A percentile compares a stretch with the other conserved stretches of the same genome.
These are phyloP conservation scores for Tipula confusa DNA, from an alignment of 2,888 invertebrate genomes.

Conservation along the genomic window DNA sequence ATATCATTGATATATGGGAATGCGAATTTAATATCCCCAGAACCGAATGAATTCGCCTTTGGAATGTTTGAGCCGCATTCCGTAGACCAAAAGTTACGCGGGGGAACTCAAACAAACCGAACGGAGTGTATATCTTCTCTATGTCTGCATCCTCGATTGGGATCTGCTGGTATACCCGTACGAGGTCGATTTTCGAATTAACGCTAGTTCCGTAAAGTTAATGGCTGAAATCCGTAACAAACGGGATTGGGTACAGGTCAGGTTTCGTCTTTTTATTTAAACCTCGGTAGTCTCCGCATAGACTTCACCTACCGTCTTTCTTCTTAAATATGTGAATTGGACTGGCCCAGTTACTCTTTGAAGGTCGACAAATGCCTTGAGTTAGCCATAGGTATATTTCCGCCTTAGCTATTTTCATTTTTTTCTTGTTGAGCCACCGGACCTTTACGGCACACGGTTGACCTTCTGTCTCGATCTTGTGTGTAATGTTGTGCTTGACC, in stretches of 20 bases:
- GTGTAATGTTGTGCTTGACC: too few species aligned
- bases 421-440: not conserved
- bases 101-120: too few species aligned
- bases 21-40: too few species aligned
- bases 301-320: constrained; percentile 15
- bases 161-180: too few species aligned
- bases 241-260: not conserved
- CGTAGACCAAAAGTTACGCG: too few species aligned
- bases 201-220: too few species aligned
- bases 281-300: constrained; percentile 7
- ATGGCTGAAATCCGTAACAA: not conserved
- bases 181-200: too few species aligned
- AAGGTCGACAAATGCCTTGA: constrained; percentile 27
- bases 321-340: constrained; percentile 20
- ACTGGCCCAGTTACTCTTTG: constrained; percentile 27
- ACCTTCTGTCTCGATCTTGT: not conserved
- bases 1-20: too few species aligned
- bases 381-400: not conserved
- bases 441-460: not conserved
- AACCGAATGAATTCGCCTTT: too few species aligned
- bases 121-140: too few species aligned
- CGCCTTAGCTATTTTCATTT: not conserved
- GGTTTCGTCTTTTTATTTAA: constrained; percentile 12
- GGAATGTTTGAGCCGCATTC: too few species aligned
- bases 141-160: too few species aligned